These are phyloP conservation scores for Redunca redunca DNA, from an alignment of 2,113 vertebrate genomes.

Conservation along the genomic window DNA sequence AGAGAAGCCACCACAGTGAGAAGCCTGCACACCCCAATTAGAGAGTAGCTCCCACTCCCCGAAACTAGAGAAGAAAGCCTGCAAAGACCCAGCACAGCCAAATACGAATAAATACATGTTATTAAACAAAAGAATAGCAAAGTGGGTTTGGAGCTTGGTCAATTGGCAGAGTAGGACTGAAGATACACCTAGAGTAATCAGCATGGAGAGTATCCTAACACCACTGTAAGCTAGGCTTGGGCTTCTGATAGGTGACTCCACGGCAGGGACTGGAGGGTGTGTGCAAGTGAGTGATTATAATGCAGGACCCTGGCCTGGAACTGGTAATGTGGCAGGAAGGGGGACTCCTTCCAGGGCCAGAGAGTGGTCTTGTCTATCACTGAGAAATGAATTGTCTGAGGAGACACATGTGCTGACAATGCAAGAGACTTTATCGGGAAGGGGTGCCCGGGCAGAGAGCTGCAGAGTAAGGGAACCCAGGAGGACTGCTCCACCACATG, in stretches of 20 bases:
- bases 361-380: neutral
- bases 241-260: neutral
- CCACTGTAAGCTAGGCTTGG: neutral
- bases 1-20: neutral
- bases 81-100: neutral
- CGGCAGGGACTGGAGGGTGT: neutral
- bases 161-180: no score
- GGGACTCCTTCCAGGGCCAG: neutral
- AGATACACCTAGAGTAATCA: neutral
- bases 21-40: neutral
- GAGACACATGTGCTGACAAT: neutral
- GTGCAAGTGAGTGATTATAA: neutral
- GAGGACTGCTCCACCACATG: neutral
- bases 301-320: neutral
- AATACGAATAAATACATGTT: neutral
- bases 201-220: neutral
- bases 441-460: neutral
- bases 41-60: neutral
- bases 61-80: neutral
- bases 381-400: neutral
- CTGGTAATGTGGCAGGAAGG: neutral
- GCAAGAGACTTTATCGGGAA: neutral
- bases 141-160: neutral
- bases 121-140: neutral
- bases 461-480: neutral